A percentile compares a stretch with the other conserved stretches of the same genome.
These are phyloP conservation scores for Rambutsinella grinnellia DNA, from an alignment of 2,888 invertebrate species.

Conservation along the genomic window DNA sequence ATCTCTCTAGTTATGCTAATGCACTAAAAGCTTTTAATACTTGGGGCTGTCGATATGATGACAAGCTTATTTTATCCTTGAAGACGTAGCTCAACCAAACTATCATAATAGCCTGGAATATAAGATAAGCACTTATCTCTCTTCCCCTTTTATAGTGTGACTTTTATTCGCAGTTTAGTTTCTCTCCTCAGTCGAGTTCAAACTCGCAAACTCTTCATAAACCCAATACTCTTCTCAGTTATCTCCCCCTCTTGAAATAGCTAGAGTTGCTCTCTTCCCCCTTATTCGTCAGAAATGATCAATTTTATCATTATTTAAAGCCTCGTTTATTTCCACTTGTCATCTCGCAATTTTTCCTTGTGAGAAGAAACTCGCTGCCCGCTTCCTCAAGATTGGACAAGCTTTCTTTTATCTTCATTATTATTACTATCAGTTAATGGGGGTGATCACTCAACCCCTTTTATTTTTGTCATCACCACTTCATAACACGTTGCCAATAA, in stretches of 20 bases:
- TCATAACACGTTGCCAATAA: not conserved
- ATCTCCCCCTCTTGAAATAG: not conserved
- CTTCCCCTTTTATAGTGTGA: slow-evolving; percentile 1
- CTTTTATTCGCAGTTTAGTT: not conserved
- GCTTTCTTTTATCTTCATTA: not conserved
- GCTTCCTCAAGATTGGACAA: too few relatives aligned
- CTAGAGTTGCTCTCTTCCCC: not conserved
- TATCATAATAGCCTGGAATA: not conserved
- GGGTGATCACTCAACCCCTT: not conserved
- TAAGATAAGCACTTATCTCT: slow-evolving; percentile 27
- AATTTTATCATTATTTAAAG: not conserved
- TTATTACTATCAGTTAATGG: not conserved
- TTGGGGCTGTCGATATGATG: not conserved
- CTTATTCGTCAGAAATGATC: not conserved
- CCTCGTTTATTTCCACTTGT: too few relatives aligned
- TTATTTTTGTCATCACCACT: not conserved
- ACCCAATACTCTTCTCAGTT: not conserved
- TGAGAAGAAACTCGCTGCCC: not conserved
- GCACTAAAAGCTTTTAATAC: not conserved
- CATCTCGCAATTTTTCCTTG: too few relatives aligned
- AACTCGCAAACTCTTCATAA: too few relatives aligned
- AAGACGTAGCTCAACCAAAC: not conserved
- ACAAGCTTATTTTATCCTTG: not conserved
- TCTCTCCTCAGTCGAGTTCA: too few relatives aligned
- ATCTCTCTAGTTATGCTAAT: not conserved